Percentiles rank a stretch among this genome's conserved stretches.
phyloP scores from a whole-genome alignment of 2,113 vertebrate genomes.

The Mastomys coucha region DNA sequence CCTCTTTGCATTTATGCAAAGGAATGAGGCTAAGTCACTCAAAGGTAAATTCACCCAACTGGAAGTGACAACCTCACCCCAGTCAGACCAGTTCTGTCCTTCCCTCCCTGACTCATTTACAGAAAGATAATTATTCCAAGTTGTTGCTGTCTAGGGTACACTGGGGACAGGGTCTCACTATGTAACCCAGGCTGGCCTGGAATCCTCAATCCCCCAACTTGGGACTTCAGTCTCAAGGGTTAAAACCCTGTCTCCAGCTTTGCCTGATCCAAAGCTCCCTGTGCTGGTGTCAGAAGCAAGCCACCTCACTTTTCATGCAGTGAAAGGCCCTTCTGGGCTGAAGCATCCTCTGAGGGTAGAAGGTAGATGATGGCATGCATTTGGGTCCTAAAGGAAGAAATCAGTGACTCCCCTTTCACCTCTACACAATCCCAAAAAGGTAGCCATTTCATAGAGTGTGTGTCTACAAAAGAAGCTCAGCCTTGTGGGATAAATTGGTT shows the following conservation, averaged over 20 bases:
- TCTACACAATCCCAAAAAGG: constrained; percentile 63
- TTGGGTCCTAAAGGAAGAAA: background rate
- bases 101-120: background rate
- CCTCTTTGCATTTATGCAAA: background rate
- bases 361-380: constrained; percentile 58
- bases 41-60: background rate
- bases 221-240: background rate
- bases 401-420: constrained; percentile 4
- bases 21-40: background rate
- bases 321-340: constrained; percentile 60
- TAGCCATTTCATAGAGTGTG: constrained; percentile 17
- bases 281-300: constrained; percentile 16
- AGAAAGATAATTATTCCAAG: background rate
- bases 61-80: background rate
- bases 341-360: constrained; percentile 64
- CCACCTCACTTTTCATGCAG: constrained; percentile 42
- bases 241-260: background rate
- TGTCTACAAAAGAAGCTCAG: background rate
- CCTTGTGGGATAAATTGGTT: background rate
- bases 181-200: background rate
- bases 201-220: background rate
- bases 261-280: constrained; percentile 50
- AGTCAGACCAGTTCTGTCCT: background rate
- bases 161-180: background rate
- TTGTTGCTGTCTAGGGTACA: background rate